Base-by-base conservation (phyloP, 2,797 vertebrate genomes). In the Cottoperca gobio region DNA sequence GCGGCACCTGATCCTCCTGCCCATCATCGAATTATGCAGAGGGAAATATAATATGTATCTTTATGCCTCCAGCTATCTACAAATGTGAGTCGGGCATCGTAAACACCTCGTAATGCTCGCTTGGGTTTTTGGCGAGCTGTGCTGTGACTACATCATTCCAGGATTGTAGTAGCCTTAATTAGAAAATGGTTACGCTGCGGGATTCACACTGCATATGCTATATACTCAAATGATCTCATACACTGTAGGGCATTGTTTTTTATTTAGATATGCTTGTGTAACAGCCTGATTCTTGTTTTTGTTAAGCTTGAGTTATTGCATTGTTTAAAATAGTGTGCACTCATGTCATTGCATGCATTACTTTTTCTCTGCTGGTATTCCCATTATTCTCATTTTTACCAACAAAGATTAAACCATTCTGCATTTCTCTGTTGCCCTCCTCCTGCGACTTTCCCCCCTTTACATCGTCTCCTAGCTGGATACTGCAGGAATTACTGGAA, bases 1-100 rank as follows among this genome's bases (percentile, higher is more conserved):
- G 45, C 12, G 16, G 60, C 91, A 89, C 87, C 86, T 91, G 87
- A 85, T 78, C 70, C 66, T 60, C 49, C 48, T 21, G 46, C 7
- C 73, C 64, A n/a, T 66, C 54, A 66, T 75, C 73, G 5, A 62
- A 82, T 73, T 53, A 69, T 4, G 13, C 24, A 60, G 14, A 48
- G 4, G 42, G n/a, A 76, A 72, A 33, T 8, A 17, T 40, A 61
- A 59, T 37, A 28, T 6, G 6, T 23, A 31, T 69, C n/a, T 54
- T 70, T 40, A 28, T 40, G 54, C 70, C 50, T 79, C 54, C n/a
- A 59, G 50, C 40, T 9, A 61, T 45, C 16, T 62, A 57, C 12
- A 28, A 67, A 57, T 13, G 37, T 23, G n/a, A 58, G 26, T 40
- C 6, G 8, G 0, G 60, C 55, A 19, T 5, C 3, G 4, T 49